phyloP scores from a whole-genome alignment of 2,797 vertebrate species.

The Parambassis ranga region DNA sequence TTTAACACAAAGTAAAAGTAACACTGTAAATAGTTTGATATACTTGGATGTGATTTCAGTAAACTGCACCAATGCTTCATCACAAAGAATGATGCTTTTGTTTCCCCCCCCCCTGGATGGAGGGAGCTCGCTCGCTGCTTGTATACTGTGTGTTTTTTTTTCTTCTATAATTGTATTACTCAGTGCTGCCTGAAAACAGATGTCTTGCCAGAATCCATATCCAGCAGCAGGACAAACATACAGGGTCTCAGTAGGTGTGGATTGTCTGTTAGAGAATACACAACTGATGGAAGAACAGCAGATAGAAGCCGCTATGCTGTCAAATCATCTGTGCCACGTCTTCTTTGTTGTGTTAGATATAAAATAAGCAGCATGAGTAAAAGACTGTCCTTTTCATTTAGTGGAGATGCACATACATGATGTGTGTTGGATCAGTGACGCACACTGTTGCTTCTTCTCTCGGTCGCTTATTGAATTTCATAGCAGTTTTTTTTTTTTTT shows the following conservation, averaged over 20 bases:
- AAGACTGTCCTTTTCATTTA: not conserved
- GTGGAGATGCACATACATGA: conserved; percentile 1
- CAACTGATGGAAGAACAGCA: not conserved
- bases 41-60: not conserved
- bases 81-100: too few species aligned
- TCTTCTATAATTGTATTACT: not conserved
- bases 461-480: conserved; percentile 6
- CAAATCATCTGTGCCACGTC: not conserved
- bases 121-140: too few species aligned
- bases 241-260: not conserved
- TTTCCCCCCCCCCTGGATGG: too few species aligned
- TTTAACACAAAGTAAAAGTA: not conserved
- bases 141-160: too few species aligned
- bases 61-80: too few species aligned
- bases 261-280: not conserved
- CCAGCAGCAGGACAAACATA: not conserved
- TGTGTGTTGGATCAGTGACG: conserved; percentile 35
- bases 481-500: too few species aligned
- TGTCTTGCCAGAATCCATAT: not conserved
- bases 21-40: not conserved
- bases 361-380: conserved; percentile 18
- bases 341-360: not conserved
- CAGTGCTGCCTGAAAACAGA: not conserved
- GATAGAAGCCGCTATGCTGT: conserved; percentile 4
- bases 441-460: not conserved